phyloP scores from a whole-genome alignment of 2,113 vertebrate genomes.

The Ciconia boyciana region DNA sequence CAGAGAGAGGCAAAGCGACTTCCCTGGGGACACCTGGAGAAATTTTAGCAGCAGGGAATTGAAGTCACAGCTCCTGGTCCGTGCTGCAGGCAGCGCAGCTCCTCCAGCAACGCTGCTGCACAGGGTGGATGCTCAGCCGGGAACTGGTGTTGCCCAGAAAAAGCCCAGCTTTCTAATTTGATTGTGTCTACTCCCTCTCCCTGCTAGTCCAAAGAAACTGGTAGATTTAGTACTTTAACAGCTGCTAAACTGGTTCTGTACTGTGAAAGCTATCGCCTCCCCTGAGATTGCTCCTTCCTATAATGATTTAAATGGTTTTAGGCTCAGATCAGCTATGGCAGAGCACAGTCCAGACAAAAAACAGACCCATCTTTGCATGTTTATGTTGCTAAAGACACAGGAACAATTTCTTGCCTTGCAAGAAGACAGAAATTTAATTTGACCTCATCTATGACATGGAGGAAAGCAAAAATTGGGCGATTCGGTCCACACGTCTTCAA shows the following conservation, averaged over 20 bases:
- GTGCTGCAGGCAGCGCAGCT: background rate
- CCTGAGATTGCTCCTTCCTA: background rate
- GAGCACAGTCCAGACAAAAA: background rate
- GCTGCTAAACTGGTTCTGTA: background rate
- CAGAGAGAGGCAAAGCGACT: background rate
- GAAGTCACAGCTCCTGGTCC: accelerated
- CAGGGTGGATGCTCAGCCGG: accelerated
- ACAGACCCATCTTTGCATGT: background rate
- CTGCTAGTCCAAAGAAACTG: background rate
- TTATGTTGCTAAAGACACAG: background rate
- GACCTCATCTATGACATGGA: accelerated
- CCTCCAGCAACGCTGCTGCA: accelerated
- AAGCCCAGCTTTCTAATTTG: accelerated
- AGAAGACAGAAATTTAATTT: background rate
- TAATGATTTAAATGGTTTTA: background rate
- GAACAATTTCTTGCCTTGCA: background rate
- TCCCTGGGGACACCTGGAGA: background rate
- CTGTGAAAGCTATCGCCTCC: background rate
- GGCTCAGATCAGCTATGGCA: background rate
- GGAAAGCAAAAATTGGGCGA: background rate
- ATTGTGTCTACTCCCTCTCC: accelerated
- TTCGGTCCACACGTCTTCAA: background rate
- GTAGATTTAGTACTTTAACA: no score
- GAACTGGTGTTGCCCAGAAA: accelerated
- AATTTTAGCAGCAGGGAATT: background rate